phyloP scores from a whole-genome alignment of 2,888 invertebrate genomes.

The Synanthedon myopaeformis region DNA sequence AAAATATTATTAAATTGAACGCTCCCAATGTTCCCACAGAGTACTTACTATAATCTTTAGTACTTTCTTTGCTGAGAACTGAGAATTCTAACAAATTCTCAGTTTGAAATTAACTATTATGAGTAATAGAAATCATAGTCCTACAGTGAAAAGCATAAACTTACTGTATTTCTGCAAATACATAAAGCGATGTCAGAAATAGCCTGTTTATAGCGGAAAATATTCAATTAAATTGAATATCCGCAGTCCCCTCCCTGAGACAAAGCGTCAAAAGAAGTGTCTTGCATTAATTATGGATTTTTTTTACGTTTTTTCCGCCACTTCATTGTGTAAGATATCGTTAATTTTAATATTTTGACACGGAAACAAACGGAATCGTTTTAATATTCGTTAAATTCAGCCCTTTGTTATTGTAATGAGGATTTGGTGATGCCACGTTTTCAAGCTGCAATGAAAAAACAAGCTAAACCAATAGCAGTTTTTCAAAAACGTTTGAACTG shows the following conservation, averaged over 20 bases:
- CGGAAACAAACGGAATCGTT: slow-evolving; percentile 53
- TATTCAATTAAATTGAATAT: slow-evolving; percentile 52
- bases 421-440: slow-evolving; percentile 5
- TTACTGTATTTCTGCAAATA: no score
- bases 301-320: slow-evolving; percentile 51
- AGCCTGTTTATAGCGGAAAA: background rate
- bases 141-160: no score
- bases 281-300: slow-evolving; percentile 64
- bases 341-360: slow-evolving; percentile 70
- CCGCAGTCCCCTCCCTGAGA: slow-evolving; percentile 35
- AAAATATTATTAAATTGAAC: no score
- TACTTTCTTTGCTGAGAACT: no score
- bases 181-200: background rate
- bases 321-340: slow-evolving; percentile 65
- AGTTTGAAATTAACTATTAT: no score
- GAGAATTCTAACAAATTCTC: no score
- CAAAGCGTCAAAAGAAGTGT: slow-evolving; percentile 61
- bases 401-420: slow-evolving; percentile 63
- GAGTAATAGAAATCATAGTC: no score
- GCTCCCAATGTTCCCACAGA: no score
- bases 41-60: no score
- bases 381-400: slow-evolving; percentile 55
- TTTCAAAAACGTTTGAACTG: no score
- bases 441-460: no score
- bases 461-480: no score